Evolutionary conservation across 2,888 invertebrate species (phyloP).

Genomic region (Timema podura): DNA sequence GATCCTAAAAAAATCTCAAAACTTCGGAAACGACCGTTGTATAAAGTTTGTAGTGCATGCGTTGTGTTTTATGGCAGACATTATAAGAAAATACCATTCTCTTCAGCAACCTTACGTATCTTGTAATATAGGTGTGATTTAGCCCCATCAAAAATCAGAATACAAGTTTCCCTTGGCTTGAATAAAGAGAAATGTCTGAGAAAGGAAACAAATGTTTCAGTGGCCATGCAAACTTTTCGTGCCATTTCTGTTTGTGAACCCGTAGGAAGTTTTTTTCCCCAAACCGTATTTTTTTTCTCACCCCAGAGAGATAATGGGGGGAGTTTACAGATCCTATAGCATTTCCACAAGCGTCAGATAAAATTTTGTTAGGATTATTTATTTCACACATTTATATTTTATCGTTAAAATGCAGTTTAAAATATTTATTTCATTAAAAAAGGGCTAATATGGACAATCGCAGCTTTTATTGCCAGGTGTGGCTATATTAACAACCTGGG

Average conservation of each 20-base stretch:
- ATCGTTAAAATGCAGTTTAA: background rate
- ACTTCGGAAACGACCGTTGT: constrained; percentile 7
- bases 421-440: background rate
- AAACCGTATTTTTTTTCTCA: constrained; percentile 17
- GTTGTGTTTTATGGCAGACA: constrained; percentile 28
- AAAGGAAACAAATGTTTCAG: constrained; percentile 30
- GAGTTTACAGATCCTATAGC: constrained; percentile 15
- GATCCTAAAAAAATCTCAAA: constrained; percentile 10
- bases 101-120: constrained; percentile 32
- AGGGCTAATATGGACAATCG: background rate
- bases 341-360: constrained; percentile 14
- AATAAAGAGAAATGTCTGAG: constrained; percentile 31
- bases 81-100: constrained; percentile 23
- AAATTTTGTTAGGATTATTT: background rate
- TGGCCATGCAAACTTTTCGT: constrained; percentile 34
- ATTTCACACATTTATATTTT: background rate
- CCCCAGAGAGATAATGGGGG: constrained; percentile 13
- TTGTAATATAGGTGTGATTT: constrained; percentile 32
- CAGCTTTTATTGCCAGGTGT: background rate
- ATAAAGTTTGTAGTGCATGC: background rate
- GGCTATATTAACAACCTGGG: constrained; percentile 6
- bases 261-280: constrained; percentile 29
- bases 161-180: constrained; percentile 28
- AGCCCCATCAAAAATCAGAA: constrained; percentile 34
- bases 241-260: constrained; percentile 33